Percentiles rank a stretch among this genome's conserved stretches.
These are phyloP conservation scores for Anoura caudifer DNA, from an alignment of 2,113 vertebrate species.

Conservation along the genomic window DNA sequence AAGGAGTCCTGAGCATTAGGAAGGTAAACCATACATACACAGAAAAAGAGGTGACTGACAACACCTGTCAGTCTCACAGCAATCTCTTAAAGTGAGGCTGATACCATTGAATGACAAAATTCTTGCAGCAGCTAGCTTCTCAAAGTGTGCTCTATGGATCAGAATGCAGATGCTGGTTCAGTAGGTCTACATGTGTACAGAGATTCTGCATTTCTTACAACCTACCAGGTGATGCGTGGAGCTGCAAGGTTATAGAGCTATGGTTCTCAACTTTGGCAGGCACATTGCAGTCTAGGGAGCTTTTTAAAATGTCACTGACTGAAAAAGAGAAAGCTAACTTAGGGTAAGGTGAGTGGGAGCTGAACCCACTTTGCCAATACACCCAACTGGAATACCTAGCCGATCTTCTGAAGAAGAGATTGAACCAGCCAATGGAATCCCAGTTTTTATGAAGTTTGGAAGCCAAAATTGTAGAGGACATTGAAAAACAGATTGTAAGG, in stretches of 20 bases:
- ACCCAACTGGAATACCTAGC: too few relatives aligned
- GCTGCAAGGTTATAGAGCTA: background rate
- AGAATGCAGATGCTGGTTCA: background rate
- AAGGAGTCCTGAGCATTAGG: background rate
- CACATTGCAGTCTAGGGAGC: background rate
- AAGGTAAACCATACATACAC: background rate
- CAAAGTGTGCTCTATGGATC: background rate
- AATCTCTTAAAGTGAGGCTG: background rate
- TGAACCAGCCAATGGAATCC: too few relatives aligned
- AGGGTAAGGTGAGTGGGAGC: too few relatives aligned
- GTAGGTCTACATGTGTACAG: background rate
- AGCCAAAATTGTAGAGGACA: too few relatives aligned
- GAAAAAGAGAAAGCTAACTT: too few relatives aligned
- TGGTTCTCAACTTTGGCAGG: background rate
- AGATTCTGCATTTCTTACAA: background rate
- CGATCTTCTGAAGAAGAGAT: too few relatives aligned
- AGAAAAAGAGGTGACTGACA: too few relatives aligned
- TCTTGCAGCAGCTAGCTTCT: background rate
- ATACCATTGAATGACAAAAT: background rate
- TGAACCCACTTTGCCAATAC: too few relatives aligned
- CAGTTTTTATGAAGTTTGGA: too few relatives aligned
- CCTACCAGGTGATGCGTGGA: background rate
- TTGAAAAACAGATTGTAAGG: too few relatives aligned
- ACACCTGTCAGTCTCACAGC: background rate
- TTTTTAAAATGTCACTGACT: background rate